Evolutionary conservation across 1,140 invertebrate genomes (phyloP).

Genomic region (Halesus radiatus): DNA sequence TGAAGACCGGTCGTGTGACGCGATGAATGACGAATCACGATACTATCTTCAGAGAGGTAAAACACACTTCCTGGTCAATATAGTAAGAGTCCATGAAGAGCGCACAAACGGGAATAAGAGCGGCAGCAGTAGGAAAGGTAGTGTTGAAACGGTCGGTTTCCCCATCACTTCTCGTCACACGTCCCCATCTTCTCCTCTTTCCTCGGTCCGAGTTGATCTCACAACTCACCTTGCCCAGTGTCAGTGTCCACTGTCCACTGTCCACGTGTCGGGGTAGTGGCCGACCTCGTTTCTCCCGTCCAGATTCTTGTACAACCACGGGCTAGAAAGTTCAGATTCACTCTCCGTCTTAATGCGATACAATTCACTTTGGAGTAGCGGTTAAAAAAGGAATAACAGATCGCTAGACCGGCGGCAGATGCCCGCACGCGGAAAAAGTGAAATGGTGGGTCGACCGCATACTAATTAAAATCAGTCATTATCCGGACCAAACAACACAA

Average conservation of each 20-base stretch:
- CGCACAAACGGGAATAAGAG: too few species aligned
- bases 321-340: conserved; percentile 38
- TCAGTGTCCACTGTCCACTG: too few species aligned
- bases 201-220: too few species aligned
- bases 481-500: conserved; percentile 34
- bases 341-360: conserved; percentile 17
- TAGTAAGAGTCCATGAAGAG: too few species aligned
- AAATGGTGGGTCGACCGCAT: conserved; percentile 17
- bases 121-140: too few species aligned
- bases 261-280: conserved; percentile 23
- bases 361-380: conserved; percentile 1
- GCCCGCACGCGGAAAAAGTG: conserved; percentile 19
- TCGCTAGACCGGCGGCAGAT: not conserved
- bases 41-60: too few species aligned
- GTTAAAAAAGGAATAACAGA: conserved; percentile 32
- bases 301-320: conserved; percentile 9
- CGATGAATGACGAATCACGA: too few species aligned
- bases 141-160: too few species aligned
- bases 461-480: conserved; percentile 38
- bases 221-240: not conserved
- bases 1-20: too few species aligned
- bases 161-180: too few species aligned
- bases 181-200: too few species aligned
- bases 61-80: too few species aligned
- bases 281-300: conserved; percentile 28